These are phyloP conservation scores for Hemichromis elongatus DNA, from an alignment of 2,113 vertebrate genomes.

Conservation along the genomic window DNA sequence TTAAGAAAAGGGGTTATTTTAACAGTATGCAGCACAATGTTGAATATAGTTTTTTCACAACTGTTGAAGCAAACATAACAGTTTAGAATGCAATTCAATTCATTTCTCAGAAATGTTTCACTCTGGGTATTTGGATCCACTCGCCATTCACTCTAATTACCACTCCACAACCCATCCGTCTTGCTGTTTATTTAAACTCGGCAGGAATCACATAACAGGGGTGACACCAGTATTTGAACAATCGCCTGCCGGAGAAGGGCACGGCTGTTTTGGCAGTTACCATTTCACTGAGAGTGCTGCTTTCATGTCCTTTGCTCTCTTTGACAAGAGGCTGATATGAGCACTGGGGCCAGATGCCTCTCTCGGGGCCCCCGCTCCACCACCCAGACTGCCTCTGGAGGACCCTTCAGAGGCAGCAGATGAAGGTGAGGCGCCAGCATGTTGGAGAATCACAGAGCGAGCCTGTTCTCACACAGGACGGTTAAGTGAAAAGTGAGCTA, in stretches of 20 bases:
- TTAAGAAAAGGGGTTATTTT: not conserved
- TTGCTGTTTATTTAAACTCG: not conserved
- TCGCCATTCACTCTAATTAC: not conserved
- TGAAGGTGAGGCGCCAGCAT: slow-evolving; percentile 13
- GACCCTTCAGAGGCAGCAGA: slow-evolving; percentile 1
- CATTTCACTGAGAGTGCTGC: not conserved
- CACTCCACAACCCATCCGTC: not conserved
- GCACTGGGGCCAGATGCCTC: not conserved
- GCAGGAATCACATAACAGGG: not conserved
- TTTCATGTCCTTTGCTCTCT: not conserved
- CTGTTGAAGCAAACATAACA: not conserved
- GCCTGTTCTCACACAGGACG: not conserved
- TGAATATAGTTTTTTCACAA: not conserved
- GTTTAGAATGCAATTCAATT: not conserved
- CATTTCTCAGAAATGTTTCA: not conserved
- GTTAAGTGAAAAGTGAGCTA: not conserved
- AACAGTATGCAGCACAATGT: not conserved
- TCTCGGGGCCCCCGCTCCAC: not conserved
- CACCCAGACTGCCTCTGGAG: not conserved
- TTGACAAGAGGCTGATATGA: not conserved
- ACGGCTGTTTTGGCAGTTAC: not conserved
- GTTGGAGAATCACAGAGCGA: not conserved
- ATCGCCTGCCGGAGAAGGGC: not conserved
- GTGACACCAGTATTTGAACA: not conserved
- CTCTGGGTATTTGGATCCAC: not conserved